A percentile compares a stretch with the other conserved stretches of the same genome.
Evolutionary conservation across 1,140 invertebrate genomes (phyloP).

Genomic region (Sipha flava): DNA sequence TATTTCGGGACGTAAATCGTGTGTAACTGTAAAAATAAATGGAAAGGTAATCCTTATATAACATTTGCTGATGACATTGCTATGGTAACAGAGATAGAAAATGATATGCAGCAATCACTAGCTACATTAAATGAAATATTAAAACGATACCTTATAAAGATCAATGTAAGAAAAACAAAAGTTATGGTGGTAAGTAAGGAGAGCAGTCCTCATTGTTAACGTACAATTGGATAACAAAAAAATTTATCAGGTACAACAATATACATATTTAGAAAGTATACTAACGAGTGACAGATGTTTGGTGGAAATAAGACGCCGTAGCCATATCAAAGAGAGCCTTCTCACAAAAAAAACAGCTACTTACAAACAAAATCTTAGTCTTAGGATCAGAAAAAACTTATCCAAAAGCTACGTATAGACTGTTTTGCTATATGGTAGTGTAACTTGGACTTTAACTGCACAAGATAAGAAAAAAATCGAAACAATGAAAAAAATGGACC

Average conservation of each 20-base stretch:
- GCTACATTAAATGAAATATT: constrained; percentile 29
- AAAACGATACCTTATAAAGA: neutral
- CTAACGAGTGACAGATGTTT: neutral
- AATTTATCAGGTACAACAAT: neutral
- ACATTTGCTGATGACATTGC: constrained; percentile 36
- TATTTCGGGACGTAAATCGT: too few species aligned
- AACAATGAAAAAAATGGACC: neutral
- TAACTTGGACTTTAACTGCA: too few species aligned
- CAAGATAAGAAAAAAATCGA: neutral
- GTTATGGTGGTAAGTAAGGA: too few species aligned
- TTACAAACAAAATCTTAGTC: too few species aligned
- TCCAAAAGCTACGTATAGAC: neutral
- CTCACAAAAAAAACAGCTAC: constrained; percentile 3
- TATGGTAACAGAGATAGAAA: constrained; percentile 24
- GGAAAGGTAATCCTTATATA: constrained; percentile 31
- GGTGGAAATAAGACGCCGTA: neutral
- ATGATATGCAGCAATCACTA: constrained; percentile 12
- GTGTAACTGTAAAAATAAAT: too few species aligned
- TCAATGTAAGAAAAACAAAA: neutral
- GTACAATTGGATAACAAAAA: neutral
- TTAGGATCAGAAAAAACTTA: neutral
- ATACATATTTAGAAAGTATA: constrained; percentile 10
- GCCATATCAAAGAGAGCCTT: constrained; percentile 11
- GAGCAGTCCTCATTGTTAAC: too few species aligned
- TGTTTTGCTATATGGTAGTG: neutral